Conservation (phyloP, 2,888 invertebrate species). For the Folsomia candida region DNA sequence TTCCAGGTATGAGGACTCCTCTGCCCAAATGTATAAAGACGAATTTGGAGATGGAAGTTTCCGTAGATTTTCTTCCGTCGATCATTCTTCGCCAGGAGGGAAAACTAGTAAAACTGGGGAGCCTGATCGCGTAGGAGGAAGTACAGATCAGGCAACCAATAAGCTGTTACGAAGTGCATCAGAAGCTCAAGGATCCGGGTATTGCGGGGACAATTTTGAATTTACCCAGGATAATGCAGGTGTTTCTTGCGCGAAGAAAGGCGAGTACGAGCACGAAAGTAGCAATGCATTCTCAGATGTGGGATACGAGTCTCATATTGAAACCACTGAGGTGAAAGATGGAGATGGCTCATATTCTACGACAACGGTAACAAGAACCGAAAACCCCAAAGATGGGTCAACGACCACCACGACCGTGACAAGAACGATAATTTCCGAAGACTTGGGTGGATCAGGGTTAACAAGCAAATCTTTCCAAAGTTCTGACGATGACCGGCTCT, state of each 20-base stretch:
- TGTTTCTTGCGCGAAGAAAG: neutral
- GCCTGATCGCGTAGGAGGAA: too few relatives aligned
- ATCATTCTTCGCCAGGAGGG: neutral
- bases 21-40: neutral
- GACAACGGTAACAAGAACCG: neutral
- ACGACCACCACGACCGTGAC: conserved; percentile 27
- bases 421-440: conserved; percentile 25
- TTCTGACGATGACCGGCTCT: neutral
- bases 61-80: neutral
- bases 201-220: neutral
- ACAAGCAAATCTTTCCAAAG: neutral
- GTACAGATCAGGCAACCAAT: neutral
- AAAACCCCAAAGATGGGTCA: neutral
- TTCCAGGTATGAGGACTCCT: neutral
- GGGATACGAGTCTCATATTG: neutral
- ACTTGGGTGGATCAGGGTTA: neutral
- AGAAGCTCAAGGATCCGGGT: neutral
- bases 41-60: conserved; percentile 4
- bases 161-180: neutral
- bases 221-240: neutral
- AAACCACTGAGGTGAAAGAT: neutral
- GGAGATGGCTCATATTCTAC: neutral
- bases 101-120: neutral
- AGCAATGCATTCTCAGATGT: neutral
- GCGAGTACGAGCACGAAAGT: neutral